Conservation (phyloP, 2,888 invertebrate genomes). For the Dermolepida albohirtum region DNA sequence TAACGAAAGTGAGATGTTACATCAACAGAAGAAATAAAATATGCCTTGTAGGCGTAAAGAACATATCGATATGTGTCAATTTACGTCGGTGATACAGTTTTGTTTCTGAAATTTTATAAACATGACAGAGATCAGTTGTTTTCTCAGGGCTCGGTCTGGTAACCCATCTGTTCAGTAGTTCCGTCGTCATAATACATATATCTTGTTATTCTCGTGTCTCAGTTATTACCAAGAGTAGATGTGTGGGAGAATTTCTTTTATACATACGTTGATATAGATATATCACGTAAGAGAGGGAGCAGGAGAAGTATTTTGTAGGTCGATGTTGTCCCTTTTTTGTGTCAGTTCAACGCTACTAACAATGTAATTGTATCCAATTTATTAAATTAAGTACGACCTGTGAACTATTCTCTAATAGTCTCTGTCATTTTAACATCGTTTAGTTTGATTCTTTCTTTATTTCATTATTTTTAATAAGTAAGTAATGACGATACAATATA, state of each 20-base stretch:
- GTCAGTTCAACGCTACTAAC: constrained; percentile 32
- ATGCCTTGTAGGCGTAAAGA: not conserved
- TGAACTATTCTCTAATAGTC: constrained; percentile 18
- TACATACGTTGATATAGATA: not conserved
- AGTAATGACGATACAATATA: too few relatives aligned
- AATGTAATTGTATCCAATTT: constrained; percentile 40
- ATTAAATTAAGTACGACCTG: constrained; percentile 36
- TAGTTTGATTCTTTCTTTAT: constrained; percentile 28
- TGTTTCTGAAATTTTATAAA: constrained; percentile 26
- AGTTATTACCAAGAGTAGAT: constrained; percentile 20
- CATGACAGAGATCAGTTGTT: constrained; percentile 27
- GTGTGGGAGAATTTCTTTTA: constrained; percentile 37
- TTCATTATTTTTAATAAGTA: not conserved
- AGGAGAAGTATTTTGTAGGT: constrained; percentile 3
- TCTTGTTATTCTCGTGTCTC: constrained; percentile 35
- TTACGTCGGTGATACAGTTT: not conserved
- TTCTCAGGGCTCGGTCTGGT: constrained; percentile 27
- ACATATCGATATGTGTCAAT: not conserved
- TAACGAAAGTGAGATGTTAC: too few relatives aligned
- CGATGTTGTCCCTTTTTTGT: constrained; percentile 24
- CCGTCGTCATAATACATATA: constrained; percentile 35
- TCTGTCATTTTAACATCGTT: constrained; percentile 7
- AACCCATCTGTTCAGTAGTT: constrained; percentile 35
- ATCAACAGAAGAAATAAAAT: too few relatives aligned
- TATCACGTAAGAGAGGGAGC: constrained; percentile 13